phyloP scores from a whole-genome alignment of 2,113 vertebrate species.

The Ia io region DNA sequence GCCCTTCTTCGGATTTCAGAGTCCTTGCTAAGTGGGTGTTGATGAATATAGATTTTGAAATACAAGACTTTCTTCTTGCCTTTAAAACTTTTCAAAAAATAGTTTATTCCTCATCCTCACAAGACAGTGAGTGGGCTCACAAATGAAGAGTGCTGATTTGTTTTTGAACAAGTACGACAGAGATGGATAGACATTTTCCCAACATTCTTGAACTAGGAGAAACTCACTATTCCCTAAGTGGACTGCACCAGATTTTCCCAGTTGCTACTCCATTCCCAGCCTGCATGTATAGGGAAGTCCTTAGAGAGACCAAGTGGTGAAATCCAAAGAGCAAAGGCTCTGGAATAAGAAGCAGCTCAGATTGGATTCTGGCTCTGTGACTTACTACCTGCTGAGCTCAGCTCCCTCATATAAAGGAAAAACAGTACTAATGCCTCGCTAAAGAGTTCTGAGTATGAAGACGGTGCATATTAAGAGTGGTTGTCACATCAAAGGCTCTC shows the following conservation, averaged over 20 bases:
- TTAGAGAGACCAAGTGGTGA: not conserved
- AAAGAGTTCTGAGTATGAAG: not conserved
- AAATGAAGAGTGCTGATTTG: not conserved
- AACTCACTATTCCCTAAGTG: not conserved
- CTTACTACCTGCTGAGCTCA: not conserved
- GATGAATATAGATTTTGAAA: not conserved
- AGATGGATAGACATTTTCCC: not conserved
- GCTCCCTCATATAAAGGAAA: not conserved
- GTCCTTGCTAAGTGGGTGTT: not conserved
- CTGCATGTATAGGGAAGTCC: not conserved
- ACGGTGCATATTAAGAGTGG: not conserved
- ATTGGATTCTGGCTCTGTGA: not conserved
- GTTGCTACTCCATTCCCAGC: not conserved
- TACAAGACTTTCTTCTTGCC: not conserved
- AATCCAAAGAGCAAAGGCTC: not conserved
- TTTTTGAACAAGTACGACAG: slow-evolving; percentile 33
- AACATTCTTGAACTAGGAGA: not conserved
- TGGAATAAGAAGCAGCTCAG: not conserved
- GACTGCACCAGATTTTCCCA: not conserved
- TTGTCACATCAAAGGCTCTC: not conserved
- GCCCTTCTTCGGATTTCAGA: not conserved
- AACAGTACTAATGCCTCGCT: not conserved
- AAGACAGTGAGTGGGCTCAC: not conserved
- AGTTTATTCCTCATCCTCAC: not conserved
- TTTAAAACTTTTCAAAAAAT: slow-evolving; percentile 27